Conservation (phyloP, 2,797 vertebrate genomes). For the Crotalus adamanteus region DNA sequence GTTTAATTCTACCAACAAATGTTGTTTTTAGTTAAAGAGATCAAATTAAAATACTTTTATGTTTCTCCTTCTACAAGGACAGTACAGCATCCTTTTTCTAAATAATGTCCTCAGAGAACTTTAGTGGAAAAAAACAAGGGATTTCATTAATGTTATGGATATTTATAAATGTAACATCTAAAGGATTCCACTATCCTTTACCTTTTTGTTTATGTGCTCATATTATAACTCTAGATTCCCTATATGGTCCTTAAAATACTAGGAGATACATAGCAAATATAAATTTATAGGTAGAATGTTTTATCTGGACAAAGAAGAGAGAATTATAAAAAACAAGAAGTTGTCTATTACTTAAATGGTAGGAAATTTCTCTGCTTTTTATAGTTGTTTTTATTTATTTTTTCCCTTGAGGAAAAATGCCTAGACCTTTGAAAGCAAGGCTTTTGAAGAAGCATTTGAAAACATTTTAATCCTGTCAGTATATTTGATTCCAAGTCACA, state of each 20-base stretch:
- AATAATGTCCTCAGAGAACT: conserved; percentile 19
- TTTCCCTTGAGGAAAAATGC: neutral
- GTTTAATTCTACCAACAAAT: conserved; percentile 15
- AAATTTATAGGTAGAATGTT: conserved; percentile 10
- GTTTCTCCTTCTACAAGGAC: conserved; percentile 4
- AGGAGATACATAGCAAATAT: conserved; percentile 13
- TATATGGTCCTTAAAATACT: conserved; percentile 28
- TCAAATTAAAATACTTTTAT: conserved; percentile 27
- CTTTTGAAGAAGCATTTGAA: conserved; percentile 2
- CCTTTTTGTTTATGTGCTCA: conserved; percentile 30
- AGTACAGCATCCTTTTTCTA: neutral
- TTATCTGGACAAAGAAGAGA: conserved; percentile 19
- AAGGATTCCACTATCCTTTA: conserved; percentile 5
- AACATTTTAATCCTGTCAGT: neutral
- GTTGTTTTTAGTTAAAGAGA: conserved; percentile 22
- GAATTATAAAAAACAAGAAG: conserved; percentile 21
- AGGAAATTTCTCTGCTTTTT: neutral
- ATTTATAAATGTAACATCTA: conserved; percentile 38
- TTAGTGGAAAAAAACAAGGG: conserved; percentile 19
- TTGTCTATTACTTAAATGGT: neutral
- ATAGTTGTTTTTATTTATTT: neutral
- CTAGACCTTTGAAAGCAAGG: neutral
- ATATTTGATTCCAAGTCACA: neutral
- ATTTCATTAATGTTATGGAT: conserved; percentile 14
- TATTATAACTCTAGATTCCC: conserved; percentile 47